Conservation (phyloP, 1,140 invertebrate genomes). For the Hylyphantes graminicola region DNA sequence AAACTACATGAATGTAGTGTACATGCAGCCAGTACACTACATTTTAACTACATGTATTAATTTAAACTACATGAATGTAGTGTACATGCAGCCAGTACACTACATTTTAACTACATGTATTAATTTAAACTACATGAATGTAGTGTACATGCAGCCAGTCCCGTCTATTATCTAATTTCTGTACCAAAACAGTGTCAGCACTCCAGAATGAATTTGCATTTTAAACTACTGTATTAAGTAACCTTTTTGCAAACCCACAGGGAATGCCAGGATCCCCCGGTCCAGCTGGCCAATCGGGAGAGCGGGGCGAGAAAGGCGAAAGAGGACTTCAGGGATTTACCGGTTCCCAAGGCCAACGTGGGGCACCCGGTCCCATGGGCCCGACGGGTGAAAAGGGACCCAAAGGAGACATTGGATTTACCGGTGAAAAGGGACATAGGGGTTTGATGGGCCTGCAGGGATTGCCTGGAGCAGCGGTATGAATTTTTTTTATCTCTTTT, state of each 20-base stretch:
- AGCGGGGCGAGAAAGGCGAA: slow-evolving; percentile 79
- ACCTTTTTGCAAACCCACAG: slow-evolving; percentile 11
- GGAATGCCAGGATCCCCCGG: slow-evolving; percentile 78
- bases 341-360: slow-evolving; percentile 66
- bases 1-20: too few species aligned
- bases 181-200: too few species aligned
- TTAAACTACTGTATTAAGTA: too few species aligned
- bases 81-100: too few species aligned
- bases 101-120: too few species aligned
- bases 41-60: too few species aligned
- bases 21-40: too few species aligned
- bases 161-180: too few species aligned
- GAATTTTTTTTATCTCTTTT: background rate
- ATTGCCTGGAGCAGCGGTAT: slow-evolving; percentile 74
- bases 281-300: slow-evolving; percentile 79
- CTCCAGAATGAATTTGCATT: too few species aligned
- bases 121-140: too few species aligned
- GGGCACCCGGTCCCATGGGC: slow-evolving; percentile 75
- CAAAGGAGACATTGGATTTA: slow-evolving; percentile 73
- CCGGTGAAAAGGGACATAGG: slow-evolving; percentile 83
- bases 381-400: slow-evolving; percentile 66
- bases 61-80: too few species aligned
- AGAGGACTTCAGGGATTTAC: slow-evolving; percentile 76
- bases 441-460: slow-evolving; percentile 85
- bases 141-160: too few species aligned